Base-by-base conservation (phyloP, 2,888 invertebrate genomes). In the Monopis laevigella region DNA sequence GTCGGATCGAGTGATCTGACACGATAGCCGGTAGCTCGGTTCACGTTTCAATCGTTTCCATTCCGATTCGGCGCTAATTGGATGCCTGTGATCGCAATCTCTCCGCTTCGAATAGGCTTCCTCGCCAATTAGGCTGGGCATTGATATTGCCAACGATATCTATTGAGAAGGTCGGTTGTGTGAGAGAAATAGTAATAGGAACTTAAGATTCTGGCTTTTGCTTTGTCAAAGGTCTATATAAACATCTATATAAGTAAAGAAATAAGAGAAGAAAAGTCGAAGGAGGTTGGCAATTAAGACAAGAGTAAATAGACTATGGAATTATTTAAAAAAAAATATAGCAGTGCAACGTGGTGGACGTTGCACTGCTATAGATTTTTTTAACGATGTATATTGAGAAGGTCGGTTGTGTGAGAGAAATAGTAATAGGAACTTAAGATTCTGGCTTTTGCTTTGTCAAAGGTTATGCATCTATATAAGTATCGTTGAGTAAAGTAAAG, bases 31-130 rank as follows among this genome's bases (percentile, higher is more conserved):
- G 12, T 16, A n/a, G 2, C 8, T 18, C 17, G 21, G 36, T 21
- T 19, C 36, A 36, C 19, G 36, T 36, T 19, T 21, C 21, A 36
- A 21, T 21, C 19, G 21, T 36, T 36, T 21, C 36, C 36, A 8
- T 36, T 36, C 21, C 36, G 21, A 5, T n/a, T 18, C 21, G 11
- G 36, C 21, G 21, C 36, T 36, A 36, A 36, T 36, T 36, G 36
- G 36, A 32, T 32, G 32, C 5, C 32, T 17, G 14, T 14, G 16
- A 19, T 16, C 13, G 13, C 16, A 4, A n/a, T 36, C 12, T 34
- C 17, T n/a, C 34, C 18, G 16, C 4, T 17, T 34, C 18, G 34
- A 16, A 34, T 34, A 34, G 34, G 34, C 16, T n/a, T 34, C 34
- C 17, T 34, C 16, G 18, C 34, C 18, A 34, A 34, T 29, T 29